A percentile compares a stretch with the other conserved stretches of the same genome.
These are phyloP conservation scores for Diloba caeruleocephala DNA, from an alignment of 2,888 invertebrate species.

Conservation along the genomic window DNA sequence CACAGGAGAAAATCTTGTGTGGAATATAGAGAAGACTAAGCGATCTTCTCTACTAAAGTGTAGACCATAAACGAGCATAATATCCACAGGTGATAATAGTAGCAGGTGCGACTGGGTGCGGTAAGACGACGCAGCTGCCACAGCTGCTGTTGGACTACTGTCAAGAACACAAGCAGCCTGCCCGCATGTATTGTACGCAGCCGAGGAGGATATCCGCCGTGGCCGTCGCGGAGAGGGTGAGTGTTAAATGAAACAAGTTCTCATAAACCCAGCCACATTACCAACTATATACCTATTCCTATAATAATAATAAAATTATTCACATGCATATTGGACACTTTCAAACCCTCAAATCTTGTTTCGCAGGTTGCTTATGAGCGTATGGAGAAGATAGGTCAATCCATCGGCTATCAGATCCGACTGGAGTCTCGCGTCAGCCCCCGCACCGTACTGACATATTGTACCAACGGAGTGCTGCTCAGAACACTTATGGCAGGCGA, in stretches of 20 bases:
- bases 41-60: no score
- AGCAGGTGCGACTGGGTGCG: slow-evolving; percentile 96
- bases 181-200: slow-evolving; percentile 97
- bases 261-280: no score
- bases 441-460: slow-evolving; percentile 95
- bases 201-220: slow-evolving; percentile 97
- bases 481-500: slow-evolving; percentile 96
- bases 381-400: slow-evolving; percentile 90
- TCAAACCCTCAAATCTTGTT: no score
- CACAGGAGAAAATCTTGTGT: no score
- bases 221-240: slow-evolving; percentile 95
- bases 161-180: slow-evolving; percentile 88
- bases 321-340: no score
- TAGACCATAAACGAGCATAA: not conserved
- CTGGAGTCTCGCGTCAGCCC: slow-evolving; percentile 95
- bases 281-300: no score
- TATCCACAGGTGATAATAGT: slow-evolving; percentile 90
- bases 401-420: slow-evolving; percentile 97
- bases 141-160: slow-evolving; percentile 96
- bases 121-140: slow-evolving; percentile 98
- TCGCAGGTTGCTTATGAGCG: slow-evolving; percentile 91
- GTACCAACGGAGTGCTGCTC: slow-evolving; percentile 97
- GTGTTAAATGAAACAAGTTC: not conserved
- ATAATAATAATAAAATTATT: no score
- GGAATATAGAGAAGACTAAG: no score